phyloP scores from a whole-genome alignment of 1,140 invertebrate genomes.

The Oryzaephilus surinamensis region DNA sequence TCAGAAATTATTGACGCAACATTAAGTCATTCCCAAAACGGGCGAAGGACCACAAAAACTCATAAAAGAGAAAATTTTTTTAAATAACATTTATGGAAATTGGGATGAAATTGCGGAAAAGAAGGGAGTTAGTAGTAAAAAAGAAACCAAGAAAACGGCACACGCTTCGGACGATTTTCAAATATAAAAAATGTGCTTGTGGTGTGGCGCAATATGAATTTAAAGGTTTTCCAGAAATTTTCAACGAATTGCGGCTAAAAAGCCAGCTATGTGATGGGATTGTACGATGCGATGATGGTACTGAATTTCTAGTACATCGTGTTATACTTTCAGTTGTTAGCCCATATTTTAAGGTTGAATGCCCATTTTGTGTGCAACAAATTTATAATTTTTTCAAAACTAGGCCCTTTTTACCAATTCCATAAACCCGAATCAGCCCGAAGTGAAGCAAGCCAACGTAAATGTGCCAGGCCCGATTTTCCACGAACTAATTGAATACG shows the following conservation, averaged over 20 bases:
- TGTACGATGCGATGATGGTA: slow-evolving; percentile 47
- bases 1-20: no score
- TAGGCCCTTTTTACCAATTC: slow-evolving; percentile 51
- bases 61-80: no score
- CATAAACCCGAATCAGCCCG: slow-evolving; percentile 41
- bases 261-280: slow-evolving; percentile 48
- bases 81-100: no score
- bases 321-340: slow-evolving; percentile 54
- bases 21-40: no score
- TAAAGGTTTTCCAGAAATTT: slow-evolving; percentile 48
- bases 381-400: not conserved
- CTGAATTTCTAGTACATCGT: slow-evolving; percentile 50
- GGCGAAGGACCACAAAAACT: no score
- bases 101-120: no score
- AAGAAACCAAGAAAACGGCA: slow-evolving; percentile 6
- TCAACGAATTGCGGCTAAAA: slow-evolving; percentile 50
- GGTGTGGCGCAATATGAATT: slow-evolving; percentile 12
- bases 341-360: slow-evolving; percentile 60
- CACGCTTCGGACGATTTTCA: no score
- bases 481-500: slow-evolving; percentile 51
- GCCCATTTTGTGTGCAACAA: slow-evolving; percentile 28
- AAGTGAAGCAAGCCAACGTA: slow-evolving; percentile 41
- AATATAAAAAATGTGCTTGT: no score
- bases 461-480: slow-evolving; percentile 41
- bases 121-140: no score